phyloP scores from a whole-genome alignment of 1,140 invertebrate genomes.

The Zaprionus lachaisei region DNA sequence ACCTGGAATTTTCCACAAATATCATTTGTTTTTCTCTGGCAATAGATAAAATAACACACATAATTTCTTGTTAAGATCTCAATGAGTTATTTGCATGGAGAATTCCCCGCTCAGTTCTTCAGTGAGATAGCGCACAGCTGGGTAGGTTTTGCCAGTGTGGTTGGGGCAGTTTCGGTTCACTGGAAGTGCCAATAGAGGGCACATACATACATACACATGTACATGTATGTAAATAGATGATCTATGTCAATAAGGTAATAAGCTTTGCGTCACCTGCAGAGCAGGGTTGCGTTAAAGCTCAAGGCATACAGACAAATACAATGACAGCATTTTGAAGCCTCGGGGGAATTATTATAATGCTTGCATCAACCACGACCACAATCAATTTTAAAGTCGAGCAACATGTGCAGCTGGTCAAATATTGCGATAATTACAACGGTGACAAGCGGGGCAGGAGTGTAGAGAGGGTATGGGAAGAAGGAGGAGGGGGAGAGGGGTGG shows the following conservation, averaged over 20 bases:
- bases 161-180: not conserved
- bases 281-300: not conserved
- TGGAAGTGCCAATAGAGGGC: not conserved
- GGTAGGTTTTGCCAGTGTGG: not conserved
- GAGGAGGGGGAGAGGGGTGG: too few relatives aligned
- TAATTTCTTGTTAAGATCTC: not conserved
- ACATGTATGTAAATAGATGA: not conserved
- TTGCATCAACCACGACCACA: constrained; percentile 37
- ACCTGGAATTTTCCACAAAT: not conserved
- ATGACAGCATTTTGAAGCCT: constrained; percentile 19
- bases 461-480: too few relatives aligned
- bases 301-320: not conserved
- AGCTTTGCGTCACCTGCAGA: constrained; percentile 3
- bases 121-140: not conserved
- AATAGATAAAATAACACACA: not conserved
- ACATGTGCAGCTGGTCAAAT: constrained; percentile 59
- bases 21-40: not conserved
- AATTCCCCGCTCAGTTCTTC: not conserved
- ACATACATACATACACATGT: not conserved
- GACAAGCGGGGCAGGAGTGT: not conserved
- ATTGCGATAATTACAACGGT: constrained; percentile 26
- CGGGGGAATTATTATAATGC: constrained; percentile 56
- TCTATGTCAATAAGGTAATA: constrained; percentile 2
- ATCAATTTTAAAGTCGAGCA: constrained; percentile 28
- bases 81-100: not conserved